Conservation (phyloP, 2,888 invertebrate species). For the Acanthoscelides obtectus region DNA sequence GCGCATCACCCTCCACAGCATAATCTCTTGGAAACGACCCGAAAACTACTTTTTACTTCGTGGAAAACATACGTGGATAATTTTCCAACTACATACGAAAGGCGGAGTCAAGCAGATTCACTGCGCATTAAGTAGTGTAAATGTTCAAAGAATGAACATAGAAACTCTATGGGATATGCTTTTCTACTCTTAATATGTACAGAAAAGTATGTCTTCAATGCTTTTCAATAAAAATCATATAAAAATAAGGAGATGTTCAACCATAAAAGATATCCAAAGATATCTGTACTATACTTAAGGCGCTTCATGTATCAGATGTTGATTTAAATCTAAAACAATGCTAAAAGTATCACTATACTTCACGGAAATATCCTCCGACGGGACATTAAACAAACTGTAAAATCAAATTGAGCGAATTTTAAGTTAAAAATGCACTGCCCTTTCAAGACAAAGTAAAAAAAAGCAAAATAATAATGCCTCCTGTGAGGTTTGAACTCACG, state of each 20-base stretch:
- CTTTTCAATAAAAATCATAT: too few species aligned
- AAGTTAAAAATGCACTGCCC: not conserved
- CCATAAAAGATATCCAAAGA: too few species aligned
- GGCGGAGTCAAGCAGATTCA: too few species aligned
- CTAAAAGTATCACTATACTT: constrained; percentile 1
- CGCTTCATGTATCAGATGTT: too few species aligned
- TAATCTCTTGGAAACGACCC: not conserved
- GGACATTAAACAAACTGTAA: constrained; percentile 1
- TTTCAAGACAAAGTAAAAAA: constrained; percentile 12
- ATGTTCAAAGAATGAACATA: too few species aligned
- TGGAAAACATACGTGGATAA: not conserved
- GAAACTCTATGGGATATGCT: too few species aligned
- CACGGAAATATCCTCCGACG: not conserved
- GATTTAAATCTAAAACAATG: too few species aligned
- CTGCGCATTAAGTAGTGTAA: too few species aligned
- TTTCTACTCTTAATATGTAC: too few species aligned
- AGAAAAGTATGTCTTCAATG: too few species aligned
- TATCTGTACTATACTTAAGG: too few species aligned
- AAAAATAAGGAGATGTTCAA: too few species aligned
- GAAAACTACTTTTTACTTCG: not conserved
- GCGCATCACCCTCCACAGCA: not conserved
- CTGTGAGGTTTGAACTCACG: constrained; percentile 80
- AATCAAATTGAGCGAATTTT: not conserved
- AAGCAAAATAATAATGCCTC: constrained; percentile 51
- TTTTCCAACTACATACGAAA: not conserved